phyloP scores from a whole-genome alignment of 2,888 invertebrate genomes.

The Drosophila cognata region DNA sequence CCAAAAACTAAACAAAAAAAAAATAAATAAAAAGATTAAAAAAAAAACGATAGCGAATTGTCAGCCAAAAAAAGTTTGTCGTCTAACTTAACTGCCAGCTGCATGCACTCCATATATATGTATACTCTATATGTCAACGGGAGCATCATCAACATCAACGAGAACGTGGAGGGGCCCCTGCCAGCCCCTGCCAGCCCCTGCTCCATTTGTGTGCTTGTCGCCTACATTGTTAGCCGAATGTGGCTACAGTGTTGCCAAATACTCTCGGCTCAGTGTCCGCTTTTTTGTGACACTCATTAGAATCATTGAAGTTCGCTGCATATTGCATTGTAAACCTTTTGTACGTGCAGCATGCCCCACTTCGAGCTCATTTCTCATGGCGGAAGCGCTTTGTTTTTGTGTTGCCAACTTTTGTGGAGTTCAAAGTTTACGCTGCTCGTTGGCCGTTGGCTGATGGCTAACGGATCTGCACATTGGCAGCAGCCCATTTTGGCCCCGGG shows the following conservation, averaged over 20 bases:
- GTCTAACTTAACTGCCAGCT: conserved; percentile 40
- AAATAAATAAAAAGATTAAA: background rate
- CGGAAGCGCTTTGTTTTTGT: conserved; percentile 64
- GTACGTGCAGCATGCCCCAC: conserved; percentile 36
- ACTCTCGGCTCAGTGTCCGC: conserved; percentile 11
- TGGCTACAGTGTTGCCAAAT: conserved; percentile 33
- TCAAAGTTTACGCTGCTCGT: conserved; percentile 61
- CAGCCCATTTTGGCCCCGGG: conserved; percentile 7
- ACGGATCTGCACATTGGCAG: conserved; percentile 62
- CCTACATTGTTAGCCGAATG: conserved; percentile 30
- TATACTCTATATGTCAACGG: conserved; percentile 5
- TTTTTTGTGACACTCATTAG: conserved; percentile 65
- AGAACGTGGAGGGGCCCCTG: background rate
- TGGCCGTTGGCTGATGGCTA: conserved; percentile 53
- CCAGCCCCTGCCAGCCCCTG: background rate
- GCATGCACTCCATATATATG: background rate
- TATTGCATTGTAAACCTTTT: conserved; percentile 34
- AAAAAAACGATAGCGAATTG: conserved; percentile 40
- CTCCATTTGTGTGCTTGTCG: conserved; percentile 17
- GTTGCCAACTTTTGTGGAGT: conserved; percentile 56
- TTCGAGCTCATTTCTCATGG: conserved; percentile 61
- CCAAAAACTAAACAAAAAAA: conserved; percentile 59
- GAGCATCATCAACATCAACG: conserved; percentile 32
- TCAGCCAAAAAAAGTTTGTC: conserved; percentile 61
- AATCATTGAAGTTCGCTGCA: conserved; percentile 43